These are phyloP conservation scores for Trissolcus japonicus DNA, from an alignment of 2,888 invertebrate species.

Conservation along the genomic window DNA sequence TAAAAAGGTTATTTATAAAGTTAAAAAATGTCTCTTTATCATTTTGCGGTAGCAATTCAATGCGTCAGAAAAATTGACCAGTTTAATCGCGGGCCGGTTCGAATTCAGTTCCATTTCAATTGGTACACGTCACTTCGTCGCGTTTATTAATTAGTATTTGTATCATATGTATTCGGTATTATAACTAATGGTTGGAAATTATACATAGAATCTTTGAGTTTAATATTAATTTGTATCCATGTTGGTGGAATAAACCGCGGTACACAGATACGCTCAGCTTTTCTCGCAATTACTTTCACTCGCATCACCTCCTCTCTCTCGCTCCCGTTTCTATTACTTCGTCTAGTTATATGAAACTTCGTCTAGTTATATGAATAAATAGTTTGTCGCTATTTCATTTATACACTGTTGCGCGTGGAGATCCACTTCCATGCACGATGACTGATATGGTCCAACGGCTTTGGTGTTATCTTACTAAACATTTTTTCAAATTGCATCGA, in stretches of 20 bases:
- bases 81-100: not conserved
- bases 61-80: not conserved
- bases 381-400: constrained; percentile 68
- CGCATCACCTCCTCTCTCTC: constrained; percentile 46
- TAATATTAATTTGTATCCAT: constrained; percentile 59
- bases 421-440: constrained; percentile 64
- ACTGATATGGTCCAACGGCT: constrained; percentile 39
- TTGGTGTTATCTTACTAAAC: constrained; percentile 4
- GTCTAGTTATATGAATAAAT: constrained; percentile 67
- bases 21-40: constrained; percentile 1
- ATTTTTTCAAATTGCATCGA: constrained; percentile 3
- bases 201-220: constrained; percentile 59
- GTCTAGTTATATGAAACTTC: constrained; percentile 63
- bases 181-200: constrained; percentile 61
- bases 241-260: constrained; percentile 60
- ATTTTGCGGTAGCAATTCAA: not conserved
- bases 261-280: constrained; percentile 39
- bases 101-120: constrained; percentile 14
- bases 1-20: not conserved
- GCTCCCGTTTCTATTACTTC: constrained; percentile 46
- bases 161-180: constrained; percentile 49
- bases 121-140: constrained; percentile 15
- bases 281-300: constrained; percentile 49
- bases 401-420: constrained; percentile 71
- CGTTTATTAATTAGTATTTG: constrained; percentile 33